Evolutionary conservation across 2,888 invertebrate genomes (phyloP).

Genomic region (Pemphredon lugubris): DNA sequence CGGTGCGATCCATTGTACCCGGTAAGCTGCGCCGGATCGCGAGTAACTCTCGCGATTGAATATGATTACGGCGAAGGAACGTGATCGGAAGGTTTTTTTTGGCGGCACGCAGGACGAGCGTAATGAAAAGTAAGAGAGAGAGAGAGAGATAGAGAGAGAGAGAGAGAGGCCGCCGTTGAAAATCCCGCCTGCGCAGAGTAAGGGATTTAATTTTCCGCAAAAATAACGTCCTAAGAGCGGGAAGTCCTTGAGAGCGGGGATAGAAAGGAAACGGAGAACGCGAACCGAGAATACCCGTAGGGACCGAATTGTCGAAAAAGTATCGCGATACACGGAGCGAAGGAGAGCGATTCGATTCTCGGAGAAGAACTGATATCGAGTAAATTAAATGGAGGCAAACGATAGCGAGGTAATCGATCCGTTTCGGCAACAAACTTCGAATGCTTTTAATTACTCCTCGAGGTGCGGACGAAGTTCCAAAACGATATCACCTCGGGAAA

Average conservation of each 20-base stretch:
- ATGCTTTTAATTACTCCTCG: neutral
- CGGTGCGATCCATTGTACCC: slow-evolving; percentile 6
- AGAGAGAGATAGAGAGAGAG: too few species aligned
- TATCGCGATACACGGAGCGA: too few species aligned
- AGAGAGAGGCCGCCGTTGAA: too few species aligned
- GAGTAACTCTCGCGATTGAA: slow-evolving; percentile 3
- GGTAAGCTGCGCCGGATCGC: neutral
- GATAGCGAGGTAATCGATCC: too few species aligned
- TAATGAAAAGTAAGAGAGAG: too few species aligned
- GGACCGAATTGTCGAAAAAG: too few species aligned
- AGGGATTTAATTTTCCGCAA: slow-evolving; percentile 1
- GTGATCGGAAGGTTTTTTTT: slow-evolving; percentile 3
- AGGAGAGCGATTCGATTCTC: too few species aligned
- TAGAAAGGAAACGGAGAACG: neutral
- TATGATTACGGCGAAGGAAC: slow-evolving; percentile 10
- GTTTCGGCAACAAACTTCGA: neutral
- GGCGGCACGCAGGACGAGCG: neutral
- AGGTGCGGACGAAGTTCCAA: neutral
- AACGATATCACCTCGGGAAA: too few species aligned
- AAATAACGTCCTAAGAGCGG: neutral
- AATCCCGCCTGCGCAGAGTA: too few species aligned
- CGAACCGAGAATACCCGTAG: too few species aligned
- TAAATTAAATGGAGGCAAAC: too few species aligned
- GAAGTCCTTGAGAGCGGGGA: neutral
- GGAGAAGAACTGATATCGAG: too few species aligned